phyloP scores from a whole-genome alignment of 2,113 vertebrate species.

The Thalassarche chlororhynchos region DNA sequence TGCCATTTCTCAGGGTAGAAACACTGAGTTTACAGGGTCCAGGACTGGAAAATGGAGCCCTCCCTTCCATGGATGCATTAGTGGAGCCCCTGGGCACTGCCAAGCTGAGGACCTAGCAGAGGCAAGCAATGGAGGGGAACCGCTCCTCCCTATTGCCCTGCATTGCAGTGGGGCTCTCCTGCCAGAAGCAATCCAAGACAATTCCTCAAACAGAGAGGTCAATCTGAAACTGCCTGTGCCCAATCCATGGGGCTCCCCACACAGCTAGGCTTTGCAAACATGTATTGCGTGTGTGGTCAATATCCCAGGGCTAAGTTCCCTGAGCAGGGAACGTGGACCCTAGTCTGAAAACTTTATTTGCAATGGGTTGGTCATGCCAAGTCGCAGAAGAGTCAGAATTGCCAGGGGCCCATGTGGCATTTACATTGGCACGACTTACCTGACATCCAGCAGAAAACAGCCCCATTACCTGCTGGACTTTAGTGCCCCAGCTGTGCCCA shows the following conservation, averaged over 20 bases:
- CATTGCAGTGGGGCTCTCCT: not conserved
- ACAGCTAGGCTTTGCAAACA: not conserved
- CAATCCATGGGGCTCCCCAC: accelerated
- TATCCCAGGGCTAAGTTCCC: not conserved
- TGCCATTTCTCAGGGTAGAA: not conserved
- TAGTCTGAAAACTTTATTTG: not conserved
- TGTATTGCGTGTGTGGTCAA: accelerated
- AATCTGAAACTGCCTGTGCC: not conserved
- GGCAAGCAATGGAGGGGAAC: not conserved
- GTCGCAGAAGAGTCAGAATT: not conserved
- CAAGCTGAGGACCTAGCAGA: not conserved
- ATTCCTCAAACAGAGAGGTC: not conserved
- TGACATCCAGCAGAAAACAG: not conserved
- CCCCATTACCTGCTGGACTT: accelerated
- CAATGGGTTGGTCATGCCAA: not conserved
- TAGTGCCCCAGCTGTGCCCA: not conserved
- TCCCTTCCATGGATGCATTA: not conserved
- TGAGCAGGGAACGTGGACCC: not conserved
- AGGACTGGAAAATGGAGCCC: not conserved
- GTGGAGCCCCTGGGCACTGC: not conserved
- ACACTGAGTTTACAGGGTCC: not conserved
- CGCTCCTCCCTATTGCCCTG: not conserved
- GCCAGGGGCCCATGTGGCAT: not conserved
- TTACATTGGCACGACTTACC: not conserved
- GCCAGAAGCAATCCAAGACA: not conserved